phyloP scores from a whole-genome alignment of 2,113 vertebrate genomes.

The Seriola quinqueradiata region DNA sequence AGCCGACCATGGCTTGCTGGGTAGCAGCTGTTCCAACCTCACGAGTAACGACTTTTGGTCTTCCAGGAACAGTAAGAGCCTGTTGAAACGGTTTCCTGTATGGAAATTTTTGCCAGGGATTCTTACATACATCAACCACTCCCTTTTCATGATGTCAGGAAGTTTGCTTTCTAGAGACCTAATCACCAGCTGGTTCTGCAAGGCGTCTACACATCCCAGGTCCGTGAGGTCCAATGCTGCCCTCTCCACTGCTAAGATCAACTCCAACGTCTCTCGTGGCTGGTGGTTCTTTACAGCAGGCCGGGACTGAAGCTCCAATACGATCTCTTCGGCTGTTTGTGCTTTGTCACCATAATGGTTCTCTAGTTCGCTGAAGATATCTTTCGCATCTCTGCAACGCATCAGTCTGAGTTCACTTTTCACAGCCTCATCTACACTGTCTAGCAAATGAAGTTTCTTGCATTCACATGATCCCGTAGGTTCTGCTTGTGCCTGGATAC shows the following conservation, averaged over 20 bases:
- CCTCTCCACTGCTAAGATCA: conserved; percentile 8
- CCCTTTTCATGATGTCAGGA: neutral
- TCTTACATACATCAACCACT: neutral
- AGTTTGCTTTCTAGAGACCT: neutral
- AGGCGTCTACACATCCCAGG: neutral
- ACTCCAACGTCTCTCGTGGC: neutral
- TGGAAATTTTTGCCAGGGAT: neutral
- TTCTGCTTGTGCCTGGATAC: neutral
- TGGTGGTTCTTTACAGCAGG: neutral
- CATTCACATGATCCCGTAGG: neutral
- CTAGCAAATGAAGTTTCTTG: conserved; percentile 11
- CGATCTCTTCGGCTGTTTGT: neutral
- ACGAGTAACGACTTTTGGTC: neutral
- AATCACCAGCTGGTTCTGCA: conserved; percentile 12
- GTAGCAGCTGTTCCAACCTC: neutral
- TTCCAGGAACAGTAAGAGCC: neutral
- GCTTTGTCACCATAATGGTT: neutral
- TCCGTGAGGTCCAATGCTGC: neutral
- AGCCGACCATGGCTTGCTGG: neutral
- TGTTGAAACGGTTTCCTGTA: neutral
- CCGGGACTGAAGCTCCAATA: neutral
- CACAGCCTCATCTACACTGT: neutral
- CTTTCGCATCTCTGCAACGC: neutral
- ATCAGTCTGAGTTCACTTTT: neutral
- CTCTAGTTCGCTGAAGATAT: conserved; percentile 4